Percentiles rank a stretch among this genome's conserved stretches.
phyloP scores from a whole-genome alignment of 2,888 invertebrate species.

The Beris chalybata region DNA sequence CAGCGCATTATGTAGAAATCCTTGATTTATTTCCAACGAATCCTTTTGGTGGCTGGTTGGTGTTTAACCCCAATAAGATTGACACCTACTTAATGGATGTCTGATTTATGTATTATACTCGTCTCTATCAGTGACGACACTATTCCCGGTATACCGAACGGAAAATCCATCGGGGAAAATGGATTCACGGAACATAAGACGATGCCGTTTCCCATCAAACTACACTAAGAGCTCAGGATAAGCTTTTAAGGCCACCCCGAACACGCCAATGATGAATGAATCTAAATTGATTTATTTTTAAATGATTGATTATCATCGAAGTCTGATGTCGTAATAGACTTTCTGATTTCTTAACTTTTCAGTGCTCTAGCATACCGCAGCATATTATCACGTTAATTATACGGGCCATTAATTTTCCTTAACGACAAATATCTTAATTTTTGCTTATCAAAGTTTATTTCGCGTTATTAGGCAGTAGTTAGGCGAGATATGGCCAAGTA shows the following conservation, averaged over 20 bases:
- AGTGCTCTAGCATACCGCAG: too few relatives aligned
- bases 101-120: slow-evolving; percentile 36
- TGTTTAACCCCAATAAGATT: slow-evolving; percentile 25
- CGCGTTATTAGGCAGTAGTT: too few relatives aligned
- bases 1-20: slow-evolving; percentile 3
- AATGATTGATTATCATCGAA: slow-evolving; percentile 36
- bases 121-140: slow-evolving; percentile 15
- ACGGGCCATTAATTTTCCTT: too few relatives aligned
- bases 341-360: too few relatives aligned
- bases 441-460: too few relatives aligned
- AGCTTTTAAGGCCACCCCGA: slow-evolving; percentile 12
- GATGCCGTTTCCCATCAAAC: too few relatives aligned
- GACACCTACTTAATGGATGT: slow-evolving; percentile 37
- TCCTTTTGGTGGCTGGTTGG: background rate
- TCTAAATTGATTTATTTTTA: slow-evolving; percentile 36
- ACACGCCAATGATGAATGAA: slow-evolving; percentile 26
- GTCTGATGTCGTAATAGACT: background rate
- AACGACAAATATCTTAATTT: too few relatives aligned
- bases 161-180: too few relatives aligned
- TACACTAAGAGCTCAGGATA: too few relatives aligned
- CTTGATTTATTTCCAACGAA: slow-evolving; percentile 17
- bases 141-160: background rate
- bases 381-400: too few relatives aligned
- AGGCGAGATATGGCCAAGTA: too few relatives aligned
- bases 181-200: too few relatives aligned